Base-by-base conservation (phyloP, 2,113 vertebrate species). In the Maccullochella peelii region DNA sequence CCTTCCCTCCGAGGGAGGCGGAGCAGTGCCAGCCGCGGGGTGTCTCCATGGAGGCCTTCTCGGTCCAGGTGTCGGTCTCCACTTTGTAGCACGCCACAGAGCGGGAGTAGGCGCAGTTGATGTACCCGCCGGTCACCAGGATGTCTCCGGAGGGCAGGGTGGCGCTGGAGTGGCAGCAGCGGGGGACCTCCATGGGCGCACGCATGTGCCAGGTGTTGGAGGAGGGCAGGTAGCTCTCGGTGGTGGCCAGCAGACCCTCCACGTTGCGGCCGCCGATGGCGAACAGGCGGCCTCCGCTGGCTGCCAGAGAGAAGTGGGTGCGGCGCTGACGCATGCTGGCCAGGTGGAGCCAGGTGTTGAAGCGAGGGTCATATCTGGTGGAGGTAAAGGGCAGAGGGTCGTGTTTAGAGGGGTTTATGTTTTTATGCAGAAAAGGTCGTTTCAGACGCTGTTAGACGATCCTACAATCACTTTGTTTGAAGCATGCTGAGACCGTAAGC, bases 261-360 rank as follows among this genome's bases (percentile, higher is more conserved):
- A 95, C 92, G 0, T 96, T 97, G 23, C 95, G 95, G 9, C 96
- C 96, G 2, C 96, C 96, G 0, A 96, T 91, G 18, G 97, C 96
- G 0, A 95, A 96, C 86, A 97, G 94, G 18, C 95, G 95, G 12
- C 96, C 96, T 0, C 94, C 80, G 38, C 94, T 96, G 78, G 96
- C 87, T 0, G 91, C 95, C 78, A 97, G 94, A 50, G 96, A 96
- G 94, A 97, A 97, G 91, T 97, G 96, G 1, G 96, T 97, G 69
- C 96, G 95, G 23, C 94, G 93, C 80, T 97, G 96, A 15, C 94
- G 94, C 96, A 96, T 96, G 92, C 95, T 95, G 89, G 95, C 92
- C 89, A 97, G 84, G 88, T 97, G 97, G 58, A 97, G 93, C 96
- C 96, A 97, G 61, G 94, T 96, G 93, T 96, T 96, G 90, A 97